Base-by-base conservation (phyloP, 1,140 invertebrate species). In the Thrips palmi region DNA sequence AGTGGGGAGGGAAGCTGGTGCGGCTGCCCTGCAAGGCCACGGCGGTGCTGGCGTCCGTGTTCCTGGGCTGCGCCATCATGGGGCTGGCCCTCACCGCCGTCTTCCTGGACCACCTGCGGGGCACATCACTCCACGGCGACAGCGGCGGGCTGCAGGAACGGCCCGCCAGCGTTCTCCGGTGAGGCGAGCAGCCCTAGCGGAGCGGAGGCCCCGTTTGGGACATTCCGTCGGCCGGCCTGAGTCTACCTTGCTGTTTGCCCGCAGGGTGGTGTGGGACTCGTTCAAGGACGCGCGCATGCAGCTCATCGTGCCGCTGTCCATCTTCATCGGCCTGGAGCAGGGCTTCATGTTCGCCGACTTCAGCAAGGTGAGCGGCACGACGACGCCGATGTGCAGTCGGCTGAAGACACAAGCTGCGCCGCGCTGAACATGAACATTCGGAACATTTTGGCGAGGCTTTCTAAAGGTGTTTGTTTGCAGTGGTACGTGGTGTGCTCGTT, bases 321-420 rank as follows among this genome's bases (percentile, higher is more conserved):
- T 77, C 8, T 78, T 77, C 46, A 75, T 77, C 38, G 75, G 75
- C 19, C 53, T 77, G 25, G 74, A 77, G 51, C 74, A 77, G 52
- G 74, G 71, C 42, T 77, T 78, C 49, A 74, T 78, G 50, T 73
- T 70, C 47, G 66, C 73, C 4, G 74, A 74, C 46, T 77, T 75
- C 52, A 68, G 70, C 41, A 74, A 74, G 61, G 73, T 73, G 47
- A 52, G 43, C 40, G n/a, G n/a, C n/a, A n/a, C n/a, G n/a, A n/a
- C n/a, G n/a, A 11, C 15, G n/a, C 7, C 7, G 14, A 10, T 10
- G 15, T n/a, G n/a, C n/a, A n/a, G n/a, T n/a, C n/a, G n/a, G n/a
- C n/a, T n/a, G n/a, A n/a, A n/a, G n/a, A n/a, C n/a, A n/a, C n/a
- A n/a, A n/a, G n/a, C n/a, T n/a, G n/a, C n/a, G n/a, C n/a, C n/a